Evolutionary conservation across 2,113 vertebrate species (phyloP).

Genomic region (Poeciliopsis occidentalis): DNA sequence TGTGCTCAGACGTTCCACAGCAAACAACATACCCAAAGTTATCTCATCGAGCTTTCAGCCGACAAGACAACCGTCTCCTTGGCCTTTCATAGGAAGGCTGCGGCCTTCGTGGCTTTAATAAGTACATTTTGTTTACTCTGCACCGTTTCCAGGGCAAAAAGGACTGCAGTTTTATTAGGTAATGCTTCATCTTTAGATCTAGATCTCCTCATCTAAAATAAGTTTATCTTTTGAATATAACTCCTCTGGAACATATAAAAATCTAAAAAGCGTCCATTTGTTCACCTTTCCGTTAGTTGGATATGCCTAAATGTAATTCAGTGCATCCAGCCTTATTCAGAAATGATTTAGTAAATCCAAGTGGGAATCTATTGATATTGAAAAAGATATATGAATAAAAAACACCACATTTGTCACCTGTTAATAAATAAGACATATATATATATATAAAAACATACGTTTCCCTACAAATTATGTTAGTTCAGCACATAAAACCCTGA

Average conservation of each 20-base stretch:
- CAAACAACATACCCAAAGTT: conserved; percentile 41
- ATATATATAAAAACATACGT: neutral
- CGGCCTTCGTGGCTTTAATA: no score
- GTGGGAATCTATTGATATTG: neutral
- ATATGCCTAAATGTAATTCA: no score
- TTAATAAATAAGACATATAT: no score
- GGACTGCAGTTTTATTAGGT: conserved; percentile 31
- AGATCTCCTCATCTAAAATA: conserved; percentile 44
- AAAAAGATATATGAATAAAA: no score
- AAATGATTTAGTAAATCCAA: neutral
- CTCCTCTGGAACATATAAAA: no score
- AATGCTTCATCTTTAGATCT: conserved; percentile 49
- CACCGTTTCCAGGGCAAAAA: no score
- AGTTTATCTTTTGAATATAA: conserved; percentile 11
- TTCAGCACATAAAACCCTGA: neutral
- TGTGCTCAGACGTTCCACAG: conserved; percentile 31
- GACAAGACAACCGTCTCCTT: neutral
- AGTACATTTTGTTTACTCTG: no score
- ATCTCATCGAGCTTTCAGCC: conserved; percentile 6
- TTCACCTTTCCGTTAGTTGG: no score
- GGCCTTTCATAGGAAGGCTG: neutral
- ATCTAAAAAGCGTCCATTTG: no score
- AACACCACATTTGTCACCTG: no score
- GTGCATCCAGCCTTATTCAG: no score
- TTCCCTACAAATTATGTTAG: neutral